A percentile compares a stretch with the other conserved stretches of the same genome.
Evolutionary conservation across 53 echinoderm and acorn worm genomes (phyloP).

Genomic region (Luidia sarsii): DNA sequence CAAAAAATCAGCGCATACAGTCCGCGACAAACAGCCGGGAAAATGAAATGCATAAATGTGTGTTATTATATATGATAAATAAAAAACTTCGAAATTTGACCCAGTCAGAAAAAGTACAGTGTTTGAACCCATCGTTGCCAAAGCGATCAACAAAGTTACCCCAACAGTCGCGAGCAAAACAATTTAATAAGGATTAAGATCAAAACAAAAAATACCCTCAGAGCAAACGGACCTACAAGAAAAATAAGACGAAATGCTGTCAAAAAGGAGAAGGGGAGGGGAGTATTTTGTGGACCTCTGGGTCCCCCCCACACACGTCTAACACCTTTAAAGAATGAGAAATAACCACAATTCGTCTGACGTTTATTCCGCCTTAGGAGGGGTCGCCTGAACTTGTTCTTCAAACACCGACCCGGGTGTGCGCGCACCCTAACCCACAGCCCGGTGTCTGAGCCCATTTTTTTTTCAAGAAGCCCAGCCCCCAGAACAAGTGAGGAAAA

Average conservation of each 20-base stretch:
- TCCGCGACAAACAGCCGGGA: too few species aligned
- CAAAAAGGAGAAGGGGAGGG: not conserved
- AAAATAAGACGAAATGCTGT: not conserved
- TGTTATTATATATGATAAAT: too few species aligned
- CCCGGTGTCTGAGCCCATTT: too few species aligned
- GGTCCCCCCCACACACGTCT: conserved; percentile 23
- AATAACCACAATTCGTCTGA: not conserved
- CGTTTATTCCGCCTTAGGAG: not conserved
- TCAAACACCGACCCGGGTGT: conserved; percentile 22
- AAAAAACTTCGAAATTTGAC: not conserved
- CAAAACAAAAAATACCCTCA: conserved; percentile 27
- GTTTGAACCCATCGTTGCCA: conserved; percentile 29
- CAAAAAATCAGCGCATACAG: too few species aligned
- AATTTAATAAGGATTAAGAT: conserved; percentile 59
- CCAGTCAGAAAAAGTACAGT: conserved; percentile 21
- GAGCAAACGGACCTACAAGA: too few species aligned
- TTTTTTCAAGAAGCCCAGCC: too few species aligned
- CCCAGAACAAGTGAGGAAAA: too few species aligned
- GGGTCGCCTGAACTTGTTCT: conserved; percentile 51
- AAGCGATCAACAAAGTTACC: conserved; percentile 28
- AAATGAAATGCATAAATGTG: too few species aligned
- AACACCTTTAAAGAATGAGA: not conserved
- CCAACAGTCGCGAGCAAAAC: conserved; percentile 40
- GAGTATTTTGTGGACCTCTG: conserved; percentile 1
- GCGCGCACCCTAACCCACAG: too few species aligned